phyloP scores from a whole-genome alignment of 2,113 vertebrate species.

The Corvus cornix region DNA sequence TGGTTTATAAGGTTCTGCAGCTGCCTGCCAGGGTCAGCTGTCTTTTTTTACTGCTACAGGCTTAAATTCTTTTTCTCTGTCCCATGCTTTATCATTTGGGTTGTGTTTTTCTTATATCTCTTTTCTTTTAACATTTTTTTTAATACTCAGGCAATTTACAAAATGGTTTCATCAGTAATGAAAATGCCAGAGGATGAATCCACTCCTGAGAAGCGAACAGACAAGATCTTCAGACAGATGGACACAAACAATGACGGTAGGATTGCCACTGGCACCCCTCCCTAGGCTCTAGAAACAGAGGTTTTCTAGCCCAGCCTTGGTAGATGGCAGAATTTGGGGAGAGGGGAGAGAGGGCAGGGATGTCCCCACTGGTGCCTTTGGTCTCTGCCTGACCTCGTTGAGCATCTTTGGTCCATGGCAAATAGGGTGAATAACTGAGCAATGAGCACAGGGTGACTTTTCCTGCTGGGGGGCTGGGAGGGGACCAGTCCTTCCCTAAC shows the following conservation, averaged over 20 bases:
- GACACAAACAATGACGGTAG: conserved; percentile 87
- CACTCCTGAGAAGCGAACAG: conserved; percentile 86
- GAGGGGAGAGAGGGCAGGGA: background rate
- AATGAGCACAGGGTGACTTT: background rate
- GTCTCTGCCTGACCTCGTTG: background rate
- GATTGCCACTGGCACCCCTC: background rate
- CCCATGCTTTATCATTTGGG: background rate
- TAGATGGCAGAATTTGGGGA: background rate
- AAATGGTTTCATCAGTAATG: conserved; percentile 87
- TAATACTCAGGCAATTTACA: conserved; percentile 79
- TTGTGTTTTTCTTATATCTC: background rate
- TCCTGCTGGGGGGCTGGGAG: background rate
- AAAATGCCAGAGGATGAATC: conserved; percentile 86
- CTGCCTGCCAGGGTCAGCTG: background rate
- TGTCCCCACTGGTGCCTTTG: background rate
- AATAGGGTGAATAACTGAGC: background rate
- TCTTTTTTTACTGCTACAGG: background rate
- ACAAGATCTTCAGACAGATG: conserved; percentile 90
- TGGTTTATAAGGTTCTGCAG: background rate
- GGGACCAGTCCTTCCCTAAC: background rate
- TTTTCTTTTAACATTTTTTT: background rate
- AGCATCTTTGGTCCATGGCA: background rate
- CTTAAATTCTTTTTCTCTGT: background rate
- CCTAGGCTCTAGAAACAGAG: background rate
- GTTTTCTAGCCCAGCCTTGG: background rate